Base-by-base conservation (phyloP, 2,888 invertebrate genomes). In the Machimus atricapillus region DNA sequence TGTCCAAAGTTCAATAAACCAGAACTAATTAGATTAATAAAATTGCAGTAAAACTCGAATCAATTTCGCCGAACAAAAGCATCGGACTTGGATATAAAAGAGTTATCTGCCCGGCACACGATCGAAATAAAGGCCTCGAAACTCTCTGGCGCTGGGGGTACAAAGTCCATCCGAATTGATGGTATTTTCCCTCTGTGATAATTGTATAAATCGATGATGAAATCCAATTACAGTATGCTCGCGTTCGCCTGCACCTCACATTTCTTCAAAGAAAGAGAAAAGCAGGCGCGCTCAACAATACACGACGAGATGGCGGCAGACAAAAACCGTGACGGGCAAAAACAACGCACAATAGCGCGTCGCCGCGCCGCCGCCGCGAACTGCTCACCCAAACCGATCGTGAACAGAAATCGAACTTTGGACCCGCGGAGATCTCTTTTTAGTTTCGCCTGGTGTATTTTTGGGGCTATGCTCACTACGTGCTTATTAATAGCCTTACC, bases 191-290 rank as follows among this genome's bases (percentile, higher is more conserved):
- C 82, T 66, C 82, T 19, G 37, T 37, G 56, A 58, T 58, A 66
- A 82, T 82, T 82, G 82, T 82, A 82, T 82, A 82, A 82, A 82
- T 82, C 66, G 82, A 82, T 82, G 82, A 82, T 82, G 82, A 82
- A 82, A 82, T 82, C 82, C 40, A 82, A 82, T 66, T 82, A 82
- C 82, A 58, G 31, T 52, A 37, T 8, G 27, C 31, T 40, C 81
- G 81, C 81, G 52, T 81, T 52, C 66, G 58, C 31, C 58, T 37
- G 40, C 34, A 66, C 66, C 66, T 23, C 27, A 27, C 66, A 66
- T 66, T 66, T 66, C 66, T 66, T 66, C 12, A 2, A 66, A 66
- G 66, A 66, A 66, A 66, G 66, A 66, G 66, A 66, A 66, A 66
- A 66, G 19, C 66, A 66, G 23, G 23, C 52, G 52, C 12, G 23